These are phyloP conservation scores for Ailurus styani DNA, from an alignment of 2,113 vertebrate genomes.

Conservation along the genomic window DNA sequence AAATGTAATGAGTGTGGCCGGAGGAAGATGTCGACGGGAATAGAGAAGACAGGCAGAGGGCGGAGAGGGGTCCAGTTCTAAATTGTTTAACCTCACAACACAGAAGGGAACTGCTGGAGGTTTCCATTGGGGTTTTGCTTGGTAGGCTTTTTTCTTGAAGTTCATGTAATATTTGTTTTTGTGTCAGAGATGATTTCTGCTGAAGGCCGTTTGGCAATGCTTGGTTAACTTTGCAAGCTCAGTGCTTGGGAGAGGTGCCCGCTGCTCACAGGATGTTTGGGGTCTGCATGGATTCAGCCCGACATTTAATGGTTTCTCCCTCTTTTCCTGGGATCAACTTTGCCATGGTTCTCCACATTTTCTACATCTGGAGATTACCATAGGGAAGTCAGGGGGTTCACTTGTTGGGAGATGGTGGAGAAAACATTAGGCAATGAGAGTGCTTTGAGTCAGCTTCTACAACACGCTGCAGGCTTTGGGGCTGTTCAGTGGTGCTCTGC, in stretches of 20 bases:
- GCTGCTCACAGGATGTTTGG: neutral
- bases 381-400: neutral
- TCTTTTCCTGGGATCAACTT: neutral
- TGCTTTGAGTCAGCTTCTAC: neutral
- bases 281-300: neutral
- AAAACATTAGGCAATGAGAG: no score
- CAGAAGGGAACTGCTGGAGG: neutral
- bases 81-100: neutral
- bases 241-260: neutral
- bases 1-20: neutral
- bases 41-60: neutral
- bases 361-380: neutral
- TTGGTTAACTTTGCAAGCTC: neutral
- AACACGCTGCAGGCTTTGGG: rapidly evolving
- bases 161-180: neutral
- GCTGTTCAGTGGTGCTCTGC: neutral
- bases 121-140: neutral
- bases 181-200: neutral
- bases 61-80: neutral
- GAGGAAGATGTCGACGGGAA: neutral
- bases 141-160: neutral
- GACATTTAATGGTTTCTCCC: neutral
- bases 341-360: neutral
- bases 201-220: neutral
- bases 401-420: neutral